A percentile compares a stretch with the other conserved stretches of the same genome.
These are phyloP conservation scores for Chelon auratus DNA, from an alignment of 2,797 vertebrate genomes.

Conservation along the genomic window DNA sequence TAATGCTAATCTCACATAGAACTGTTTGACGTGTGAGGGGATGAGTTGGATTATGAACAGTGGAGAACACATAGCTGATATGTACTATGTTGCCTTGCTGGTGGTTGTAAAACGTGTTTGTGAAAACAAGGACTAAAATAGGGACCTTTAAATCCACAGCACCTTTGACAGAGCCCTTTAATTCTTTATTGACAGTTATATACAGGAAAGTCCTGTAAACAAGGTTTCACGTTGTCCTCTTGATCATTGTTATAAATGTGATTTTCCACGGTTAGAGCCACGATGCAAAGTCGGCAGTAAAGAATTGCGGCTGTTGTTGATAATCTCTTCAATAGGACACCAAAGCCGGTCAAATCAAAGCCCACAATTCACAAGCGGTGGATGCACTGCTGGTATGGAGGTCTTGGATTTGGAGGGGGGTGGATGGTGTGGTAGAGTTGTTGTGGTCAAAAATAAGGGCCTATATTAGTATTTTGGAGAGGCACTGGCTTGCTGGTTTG, in stretches of 20 bases:
- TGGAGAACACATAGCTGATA: constrained; percentile 41
- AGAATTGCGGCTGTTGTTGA: constrained; percentile 21
- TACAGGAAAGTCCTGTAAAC: constrained; percentile 19
- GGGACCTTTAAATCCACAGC: constrained; percentile 25
- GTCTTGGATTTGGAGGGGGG: constrained; percentile 27
- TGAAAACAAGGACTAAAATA: constrained; percentile 39
- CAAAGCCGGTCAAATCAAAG: constrained; percentile 69
- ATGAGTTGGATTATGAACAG: constrained; percentile 16
- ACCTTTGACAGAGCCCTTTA: constrained; percentile 34
- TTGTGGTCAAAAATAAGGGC: constrained; percentile 80
- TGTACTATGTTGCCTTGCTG: constrained; percentile 28
- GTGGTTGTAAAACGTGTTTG: constrained; percentile 52
- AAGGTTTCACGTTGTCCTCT: constrained; percentile 16
- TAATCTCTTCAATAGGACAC: constrained; percentile 52
- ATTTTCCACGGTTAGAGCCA: constrained; percentile 20
- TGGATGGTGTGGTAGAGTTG: constrained; percentile 28
- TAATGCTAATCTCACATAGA: constrained; percentile 18
- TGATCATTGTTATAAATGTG: constrained; percentile 39
- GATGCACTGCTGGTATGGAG: constrained; percentile 33
- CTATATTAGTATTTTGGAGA: constrained; percentile 84
- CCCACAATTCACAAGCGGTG: constrained; percentile 41
- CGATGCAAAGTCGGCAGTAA: constrained; percentile 24
- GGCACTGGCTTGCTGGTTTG: constrained; percentile 76
- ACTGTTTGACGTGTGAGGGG: constrained; percentile 20
- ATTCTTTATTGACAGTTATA: constrained; percentile 47